A percentile compares a stretch with the other conserved stretches of the same genome.
These are phyloP conservation scores for Gymnothorax javanicus DNA, from an alignment of 2,797 vertebrate genomes.

Conservation along the genomic window DNA sequence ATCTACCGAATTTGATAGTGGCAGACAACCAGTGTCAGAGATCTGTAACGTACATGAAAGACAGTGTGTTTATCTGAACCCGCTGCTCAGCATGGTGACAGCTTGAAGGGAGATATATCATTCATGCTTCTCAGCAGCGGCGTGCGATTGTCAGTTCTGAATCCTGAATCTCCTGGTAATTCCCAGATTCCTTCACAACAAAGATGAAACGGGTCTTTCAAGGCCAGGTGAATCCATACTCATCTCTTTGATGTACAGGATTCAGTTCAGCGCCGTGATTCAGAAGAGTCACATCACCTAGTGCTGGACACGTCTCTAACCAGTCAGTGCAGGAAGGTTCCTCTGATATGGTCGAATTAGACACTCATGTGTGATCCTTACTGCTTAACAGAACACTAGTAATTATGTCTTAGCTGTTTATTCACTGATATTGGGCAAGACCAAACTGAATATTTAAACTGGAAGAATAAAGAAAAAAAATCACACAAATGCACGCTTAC, in stretches of 20 bases:
- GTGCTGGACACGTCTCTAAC: neutral
- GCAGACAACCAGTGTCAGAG: neutral
- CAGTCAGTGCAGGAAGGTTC: neutral
- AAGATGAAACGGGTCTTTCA: neutral
- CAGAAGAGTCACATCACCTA: neutral
- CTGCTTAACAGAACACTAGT: neutral
- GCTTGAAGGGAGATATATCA: neutral
- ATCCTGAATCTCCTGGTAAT: neutral
- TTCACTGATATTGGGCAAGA: neutral
- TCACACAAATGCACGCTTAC: neutral
- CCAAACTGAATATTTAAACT: neutral
- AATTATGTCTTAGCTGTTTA: neutral
- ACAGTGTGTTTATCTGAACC: neutral
- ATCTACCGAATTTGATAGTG: neutral
- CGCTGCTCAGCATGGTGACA: neutral
- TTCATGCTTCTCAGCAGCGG: neutral
- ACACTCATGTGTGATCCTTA: neutral
- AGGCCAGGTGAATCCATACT: neutral
- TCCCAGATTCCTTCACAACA: neutral
- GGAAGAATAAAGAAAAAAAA: neutral
- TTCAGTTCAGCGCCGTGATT: neutral
- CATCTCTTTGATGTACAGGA: neutral
- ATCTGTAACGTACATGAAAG: neutral
- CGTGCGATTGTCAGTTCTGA: neutral
- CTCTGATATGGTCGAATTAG: neutral